Conservation (phyloP, 2,888 invertebrate species). For the Platycheirus rosarum region DNA sequence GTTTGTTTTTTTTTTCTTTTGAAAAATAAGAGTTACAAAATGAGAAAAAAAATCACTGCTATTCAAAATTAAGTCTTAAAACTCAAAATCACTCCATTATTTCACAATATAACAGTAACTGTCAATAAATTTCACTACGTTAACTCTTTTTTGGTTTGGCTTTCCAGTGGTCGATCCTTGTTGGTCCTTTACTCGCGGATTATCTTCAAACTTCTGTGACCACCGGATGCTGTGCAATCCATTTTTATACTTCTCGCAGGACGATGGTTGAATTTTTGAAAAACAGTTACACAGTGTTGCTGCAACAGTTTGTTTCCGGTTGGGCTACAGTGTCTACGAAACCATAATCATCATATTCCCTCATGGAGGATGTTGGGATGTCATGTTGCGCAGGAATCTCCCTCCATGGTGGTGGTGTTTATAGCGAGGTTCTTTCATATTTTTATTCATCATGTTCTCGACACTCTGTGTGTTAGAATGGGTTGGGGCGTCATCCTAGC, state of each 20-base stretch:
- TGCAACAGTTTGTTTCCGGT: slow-evolving; percentile 68
- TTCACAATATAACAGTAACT: slow-evolving; percentile 3
- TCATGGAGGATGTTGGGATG: slow-evolving; percentile 50
- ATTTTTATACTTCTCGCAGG: slow-evolving; percentile 66
- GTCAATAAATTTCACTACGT: not conserved
- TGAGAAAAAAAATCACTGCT: slow-evolving; percentile 43
- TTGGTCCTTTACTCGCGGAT: slow-evolving; percentile 61
- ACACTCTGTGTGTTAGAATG: not conserved
- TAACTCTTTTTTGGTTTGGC: slow-evolving; percentile 10
- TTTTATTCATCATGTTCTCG: slow-evolving; percentile 17
- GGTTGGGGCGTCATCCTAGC: slow-evolving; percentile 20
- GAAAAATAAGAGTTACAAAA: slow-evolving; percentile 3
- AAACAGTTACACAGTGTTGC: slow-evolving; percentile 56
- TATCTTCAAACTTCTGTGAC: slow-evolving; percentile 66
- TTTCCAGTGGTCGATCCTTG: not conserved
- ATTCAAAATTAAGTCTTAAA: slow-evolving; percentile 31
- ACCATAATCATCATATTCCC: slow-evolving; percentile 34
- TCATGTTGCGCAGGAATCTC: slow-evolving; percentile 58
- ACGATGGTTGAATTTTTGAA: slow-evolving; percentile 21
- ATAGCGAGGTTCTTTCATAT: slow-evolving; percentile 1
- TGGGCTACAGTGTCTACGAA: slow-evolving; percentile 28
- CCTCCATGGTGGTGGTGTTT: not conserved
- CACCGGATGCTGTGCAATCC: slow-evolving; percentile 66
- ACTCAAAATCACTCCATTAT: slow-evolving; percentile 67
- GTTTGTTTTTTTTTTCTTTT: not conserved